Evolutionary conservation across 2,113 vertebrate genomes (phyloP).

Genomic region (Megaceryle maxima): DNA sequence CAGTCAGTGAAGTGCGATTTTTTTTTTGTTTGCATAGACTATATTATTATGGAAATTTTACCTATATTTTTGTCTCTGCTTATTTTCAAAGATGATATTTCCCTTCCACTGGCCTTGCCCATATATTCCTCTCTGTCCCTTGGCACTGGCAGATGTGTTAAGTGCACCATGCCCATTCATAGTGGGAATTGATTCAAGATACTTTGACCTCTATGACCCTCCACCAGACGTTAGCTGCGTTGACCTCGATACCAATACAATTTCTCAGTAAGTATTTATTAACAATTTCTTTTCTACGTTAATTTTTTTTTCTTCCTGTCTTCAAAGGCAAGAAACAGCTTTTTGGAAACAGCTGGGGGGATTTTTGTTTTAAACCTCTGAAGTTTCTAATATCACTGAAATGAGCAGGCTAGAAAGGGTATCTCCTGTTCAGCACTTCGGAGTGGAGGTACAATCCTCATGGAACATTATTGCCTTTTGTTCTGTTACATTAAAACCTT

Average conservation of each 20-base stretch:
- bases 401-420: not conserved
- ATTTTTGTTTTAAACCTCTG: not conserved
- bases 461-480: not conserved
- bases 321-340: not conserved
- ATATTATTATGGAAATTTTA: not conserved
- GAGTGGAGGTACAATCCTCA: not conserved
- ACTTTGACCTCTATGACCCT: slow-evolving; percentile 97
- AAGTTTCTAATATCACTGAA: not conserved
- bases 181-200: slow-evolving; percentile 96
- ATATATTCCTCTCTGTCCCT: slow-evolving; percentile 94
- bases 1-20: not conserved
- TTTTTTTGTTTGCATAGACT: not conserved
- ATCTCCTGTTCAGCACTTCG: rapidly evolving
- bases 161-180: slow-evolving; percentile 98
- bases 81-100: slow-evolving; percentile 91
- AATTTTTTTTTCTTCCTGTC: not conserved
- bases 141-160: slow-evolving; percentile 94
- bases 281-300: not conserved
- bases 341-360: not conserved
- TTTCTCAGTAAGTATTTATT: slow-evolving; percentile 91
- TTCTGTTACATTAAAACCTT: not conserved
- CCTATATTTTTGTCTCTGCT: not conserved
- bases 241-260: slow-evolving; percentile 98
- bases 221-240: slow-evolving; percentile 96
- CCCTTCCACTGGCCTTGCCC: slow-evolving; percentile 99